A percentile compares a stretch with the other conserved stretches of the same genome.
Evolutionary conservation across 2,888 invertebrate genomes (phyloP).

Genomic region (Acanthacorydalis orientalis): DNA sequence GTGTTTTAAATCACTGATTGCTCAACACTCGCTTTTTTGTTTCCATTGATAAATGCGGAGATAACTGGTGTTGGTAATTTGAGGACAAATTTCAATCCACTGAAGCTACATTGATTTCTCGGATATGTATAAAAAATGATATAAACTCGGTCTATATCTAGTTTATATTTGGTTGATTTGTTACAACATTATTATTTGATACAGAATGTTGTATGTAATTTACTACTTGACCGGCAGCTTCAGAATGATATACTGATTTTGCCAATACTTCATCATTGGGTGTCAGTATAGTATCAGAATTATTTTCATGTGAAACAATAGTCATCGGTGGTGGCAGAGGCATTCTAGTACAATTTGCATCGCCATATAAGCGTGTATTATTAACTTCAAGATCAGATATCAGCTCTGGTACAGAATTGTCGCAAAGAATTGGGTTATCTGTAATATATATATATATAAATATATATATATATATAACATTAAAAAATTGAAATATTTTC

Average conservation of each 20-base stretch:
- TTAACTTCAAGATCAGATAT: slow-evolving; percentile 50
- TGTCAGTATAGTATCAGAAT: background rate
- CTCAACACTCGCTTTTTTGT: too few species aligned
- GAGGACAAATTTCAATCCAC: too few species aligned
- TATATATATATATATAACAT: background rate
- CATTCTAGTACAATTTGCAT: slow-evolving; percentile 32
- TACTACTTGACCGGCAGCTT: background rate
- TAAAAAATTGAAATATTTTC: too few species aligned
- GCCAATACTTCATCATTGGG: slow-evolving; percentile 14
- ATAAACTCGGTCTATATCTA: background rate
- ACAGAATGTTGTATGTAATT: slow-evolving; percentile 13
- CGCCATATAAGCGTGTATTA: slow-evolving; percentile 55
- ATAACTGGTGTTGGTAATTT: too few species aligned
- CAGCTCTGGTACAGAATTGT: slow-evolving; percentile 52
- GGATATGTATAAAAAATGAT: too few species aligned
- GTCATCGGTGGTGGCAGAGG: background rate
- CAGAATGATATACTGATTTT: slow-evolving; percentile 13
- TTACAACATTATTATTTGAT: slow-evolving; percentile 7
- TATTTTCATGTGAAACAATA: background rate
- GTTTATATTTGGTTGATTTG: slow-evolving; percentile 10
- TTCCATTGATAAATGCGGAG: too few species aligned
- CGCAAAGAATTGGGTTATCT: slow-evolving; percentile 73
- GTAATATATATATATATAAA: slow-evolving; percentile 18
- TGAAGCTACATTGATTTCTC: too few species aligned
- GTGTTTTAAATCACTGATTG: too few species aligned